Evolutionary conservation across 2,113 vertebrate species (phyloP).

Genomic region (Crocuta crocuta): DNA sequence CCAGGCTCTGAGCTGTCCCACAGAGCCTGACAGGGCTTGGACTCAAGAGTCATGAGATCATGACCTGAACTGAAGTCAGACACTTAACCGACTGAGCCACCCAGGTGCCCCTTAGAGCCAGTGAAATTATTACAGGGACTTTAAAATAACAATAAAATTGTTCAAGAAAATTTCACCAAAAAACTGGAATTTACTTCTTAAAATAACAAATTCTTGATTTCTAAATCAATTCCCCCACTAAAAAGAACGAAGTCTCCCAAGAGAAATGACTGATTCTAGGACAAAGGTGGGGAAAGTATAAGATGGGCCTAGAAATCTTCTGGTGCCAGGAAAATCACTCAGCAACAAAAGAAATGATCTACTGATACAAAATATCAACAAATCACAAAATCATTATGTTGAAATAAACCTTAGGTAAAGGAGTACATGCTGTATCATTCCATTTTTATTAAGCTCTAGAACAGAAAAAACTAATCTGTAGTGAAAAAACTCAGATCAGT

Average conservation of each 20-base stretch:
- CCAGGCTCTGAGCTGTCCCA: no score
- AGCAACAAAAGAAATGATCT: neutral
- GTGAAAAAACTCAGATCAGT: neutral
- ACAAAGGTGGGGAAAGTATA: neutral
- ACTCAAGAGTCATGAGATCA: no score
- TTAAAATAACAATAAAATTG: neutral
- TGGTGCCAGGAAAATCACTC: neutral
- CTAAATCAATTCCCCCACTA: neutral
- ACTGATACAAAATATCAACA: neutral
- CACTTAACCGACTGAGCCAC: no score
- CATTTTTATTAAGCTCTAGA: neutral
- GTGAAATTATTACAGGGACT: neutral
- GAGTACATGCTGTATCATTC: neutral
- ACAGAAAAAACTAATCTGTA: neutral
- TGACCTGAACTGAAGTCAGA: no score
- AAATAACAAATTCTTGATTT: slow-evolving; percentile 50
- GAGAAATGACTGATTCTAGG: neutral
- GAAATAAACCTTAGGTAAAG: no score
- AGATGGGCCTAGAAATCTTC: neutral
- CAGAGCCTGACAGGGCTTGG: no score
- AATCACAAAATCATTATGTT: neutral
- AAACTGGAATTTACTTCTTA: slow-evolving; percentile 32
- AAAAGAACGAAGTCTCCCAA: neutral
- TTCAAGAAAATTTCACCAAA: neutral
- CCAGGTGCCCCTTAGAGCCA: neutral